These are phyloP conservation scores for Macroramphosus scolopax DNA, from an alignment of 2,797 vertebrate genomes.

Conservation along the genomic window DNA sequence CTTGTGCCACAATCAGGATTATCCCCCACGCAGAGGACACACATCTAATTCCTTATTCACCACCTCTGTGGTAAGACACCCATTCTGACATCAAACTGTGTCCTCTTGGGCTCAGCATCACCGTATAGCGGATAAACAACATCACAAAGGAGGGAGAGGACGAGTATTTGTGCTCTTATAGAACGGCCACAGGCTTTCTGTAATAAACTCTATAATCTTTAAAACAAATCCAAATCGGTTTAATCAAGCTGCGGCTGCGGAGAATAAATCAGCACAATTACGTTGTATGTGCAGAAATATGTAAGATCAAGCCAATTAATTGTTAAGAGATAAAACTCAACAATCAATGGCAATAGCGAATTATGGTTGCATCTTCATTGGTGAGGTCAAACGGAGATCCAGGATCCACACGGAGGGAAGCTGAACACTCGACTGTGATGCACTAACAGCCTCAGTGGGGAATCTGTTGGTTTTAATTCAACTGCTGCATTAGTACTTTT, in stretches of 20 bases:
- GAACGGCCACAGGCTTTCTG: constrained; percentile 10
- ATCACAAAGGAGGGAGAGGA: constrained; percentile 22
- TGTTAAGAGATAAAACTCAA: constrained; percentile 20
- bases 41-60: constrained; percentile 69
- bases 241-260: constrained; percentile 1
- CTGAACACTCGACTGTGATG: constrained; percentile 1
- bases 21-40: constrained; percentile 51
- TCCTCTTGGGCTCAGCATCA: constrained; percentile 50
- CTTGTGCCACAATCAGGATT: constrained; percentile 43
- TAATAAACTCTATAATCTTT: no score
- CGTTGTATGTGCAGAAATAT: constrained; percentile 34
- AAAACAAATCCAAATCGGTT: no score
- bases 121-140: constrained; percentile 42
- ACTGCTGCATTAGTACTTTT: background rate
- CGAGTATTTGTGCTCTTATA: constrained; percentile 15
- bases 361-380: constrained; percentile 36
- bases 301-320: constrained; percentile 42
- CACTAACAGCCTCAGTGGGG: constrained; percentile 5
- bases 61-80: constrained; percentile 58
- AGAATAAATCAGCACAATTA: constrained; percentile 2
- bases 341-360: constrained; percentile 49
- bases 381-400: constrained; percentile 19
- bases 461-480: background rate
- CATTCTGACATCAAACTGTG: constrained; percentile 65
- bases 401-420: constrained; percentile 1